Conservation (phyloP, 2,888 invertebrate genomes). For the Lobophora halterata region DNA sequence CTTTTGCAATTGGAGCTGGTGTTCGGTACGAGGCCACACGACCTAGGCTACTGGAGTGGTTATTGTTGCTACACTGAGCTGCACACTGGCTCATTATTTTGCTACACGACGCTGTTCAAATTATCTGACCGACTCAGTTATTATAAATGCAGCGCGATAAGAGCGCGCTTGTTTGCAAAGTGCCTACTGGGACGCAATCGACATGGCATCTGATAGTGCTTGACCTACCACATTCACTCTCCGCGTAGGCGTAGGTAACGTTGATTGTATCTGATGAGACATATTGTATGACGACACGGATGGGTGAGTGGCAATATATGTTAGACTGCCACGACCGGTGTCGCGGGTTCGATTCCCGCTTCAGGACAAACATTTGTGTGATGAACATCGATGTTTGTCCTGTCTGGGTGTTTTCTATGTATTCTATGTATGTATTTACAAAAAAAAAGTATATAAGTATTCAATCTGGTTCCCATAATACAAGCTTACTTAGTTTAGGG, state of each 20-base stretch:
- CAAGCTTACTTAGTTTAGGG: no score
- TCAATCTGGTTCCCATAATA: no score
- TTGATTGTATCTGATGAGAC: not conserved
- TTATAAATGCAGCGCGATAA: conserved; percentile 37
- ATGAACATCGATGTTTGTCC: no score
- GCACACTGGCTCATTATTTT: conserved; percentile 7
- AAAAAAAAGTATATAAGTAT: no score
- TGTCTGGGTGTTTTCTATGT: no score
- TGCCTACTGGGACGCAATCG: conserved; percentile 35
- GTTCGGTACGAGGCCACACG: conserved; percentile 15
- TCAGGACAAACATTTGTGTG: no score
- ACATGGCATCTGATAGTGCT: conserved; percentile 40
- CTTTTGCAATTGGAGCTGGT: conserved; percentile 17
- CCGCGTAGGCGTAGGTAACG: conserved; percentile 9
- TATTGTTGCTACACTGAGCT: conserved; percentile 15
- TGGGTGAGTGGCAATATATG: no score
- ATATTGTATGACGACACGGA: no score
- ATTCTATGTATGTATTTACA: no score
- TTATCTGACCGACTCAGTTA: conserved; percentile 28
- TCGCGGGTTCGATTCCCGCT: no score
- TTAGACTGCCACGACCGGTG: no score
- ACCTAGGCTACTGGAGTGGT: conserved; percentile 31
- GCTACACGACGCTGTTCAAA: conserved; percentile 28
- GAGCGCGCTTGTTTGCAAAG: conserved; percentile 27
- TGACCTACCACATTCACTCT: conserved; percentile 46